Percentiles rank a stretch among this genome's conserved stretches.
These are phyloP conservation scores for Pongo abelii DNA, from an alignment of 2,113 vertebrate genomes.

Conservation along the genomic window DNA sequence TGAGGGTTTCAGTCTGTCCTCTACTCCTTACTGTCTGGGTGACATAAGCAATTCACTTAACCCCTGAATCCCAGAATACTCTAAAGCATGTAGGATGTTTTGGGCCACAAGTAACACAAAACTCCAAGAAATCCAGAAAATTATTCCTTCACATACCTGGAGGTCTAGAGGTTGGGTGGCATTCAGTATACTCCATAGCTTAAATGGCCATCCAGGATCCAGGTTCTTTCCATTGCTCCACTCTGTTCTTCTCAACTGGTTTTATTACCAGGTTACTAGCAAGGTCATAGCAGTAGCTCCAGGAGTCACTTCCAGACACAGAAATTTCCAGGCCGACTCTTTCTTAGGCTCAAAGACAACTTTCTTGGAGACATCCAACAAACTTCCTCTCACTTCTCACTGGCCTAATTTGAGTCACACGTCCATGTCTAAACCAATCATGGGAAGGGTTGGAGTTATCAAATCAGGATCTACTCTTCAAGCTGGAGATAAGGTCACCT, in stretches of 20 bases:
- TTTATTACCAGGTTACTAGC: neutral
- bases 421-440: neutral
- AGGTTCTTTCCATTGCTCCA: neutral
- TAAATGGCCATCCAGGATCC: neutral
- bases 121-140: neutral
- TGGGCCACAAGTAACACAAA: neutral
- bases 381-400: neutral
- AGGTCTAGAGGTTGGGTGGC: neutral
- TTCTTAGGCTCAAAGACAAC: neutral
- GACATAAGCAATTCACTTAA: neutral
- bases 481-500: neutral
- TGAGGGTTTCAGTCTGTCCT: neutral
- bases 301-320: neutral
- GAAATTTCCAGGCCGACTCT: neutral
- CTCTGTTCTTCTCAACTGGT: neutral
- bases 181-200: neutral
- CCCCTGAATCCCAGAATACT: neutral
- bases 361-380: neutral
- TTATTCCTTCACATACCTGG: neutral
- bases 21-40: neutral
- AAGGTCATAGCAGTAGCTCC: neutral
- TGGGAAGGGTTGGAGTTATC: neutral
- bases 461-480: neutral
- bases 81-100: neutral
- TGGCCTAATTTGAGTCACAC: neutral